These are phyloP conservation scores for Hydropsyche tenuis DNA, from an alignment of 1,140 invertebrate genomes.

Conservation along the genomic window DNA sequence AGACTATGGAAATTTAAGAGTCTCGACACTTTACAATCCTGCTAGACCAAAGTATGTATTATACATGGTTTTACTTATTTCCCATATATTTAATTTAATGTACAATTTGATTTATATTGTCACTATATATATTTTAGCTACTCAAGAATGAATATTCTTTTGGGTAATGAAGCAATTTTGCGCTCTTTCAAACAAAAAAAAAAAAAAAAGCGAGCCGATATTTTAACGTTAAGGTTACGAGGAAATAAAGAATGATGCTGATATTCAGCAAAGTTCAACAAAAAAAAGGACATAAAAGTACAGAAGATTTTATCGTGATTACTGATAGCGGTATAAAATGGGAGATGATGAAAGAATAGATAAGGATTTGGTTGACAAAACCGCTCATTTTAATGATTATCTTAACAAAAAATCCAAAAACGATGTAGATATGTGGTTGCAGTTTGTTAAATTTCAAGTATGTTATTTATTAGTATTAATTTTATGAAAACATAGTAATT, in stretches of 20 bases:
- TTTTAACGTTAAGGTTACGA: conserved; percentile 32
- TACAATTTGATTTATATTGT: too few species aligned
- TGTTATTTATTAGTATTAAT: background rate
- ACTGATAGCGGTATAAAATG: conserved; percentile 44
- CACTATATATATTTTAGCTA: conserved; percentile 41
- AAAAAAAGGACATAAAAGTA: conserved; percentile 23
- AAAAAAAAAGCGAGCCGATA: conserved; percentile 28
- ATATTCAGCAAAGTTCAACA: background rate
- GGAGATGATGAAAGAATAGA: conserved; percentile 43
- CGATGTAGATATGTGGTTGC: conserved; percentile 46
- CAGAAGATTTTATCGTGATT: conserved; percentile 41
- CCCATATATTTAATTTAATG: too few species aligned
- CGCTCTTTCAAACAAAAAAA: background rate
- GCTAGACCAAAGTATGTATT: conserved; percentile 45
- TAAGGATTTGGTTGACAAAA: conserved; percentile 41
- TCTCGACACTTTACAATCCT: conserved; percentile 45
- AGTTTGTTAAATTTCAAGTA: conserved; percentile 49
- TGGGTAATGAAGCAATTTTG: background rate
- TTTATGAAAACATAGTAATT: background rate
- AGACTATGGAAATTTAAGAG: conserved; percentile 46
- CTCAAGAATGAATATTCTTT: background rate
- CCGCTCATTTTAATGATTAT: conserved; percentile 44
- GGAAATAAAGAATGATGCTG: background rate
- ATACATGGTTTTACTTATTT: too few species aligned
- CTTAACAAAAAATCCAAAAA: conserved; percentile 43